Evolutionary conservation across 2,113 vertebrate genomes (phyloP).

Genomic region (Nettapus auritus): DNA sequence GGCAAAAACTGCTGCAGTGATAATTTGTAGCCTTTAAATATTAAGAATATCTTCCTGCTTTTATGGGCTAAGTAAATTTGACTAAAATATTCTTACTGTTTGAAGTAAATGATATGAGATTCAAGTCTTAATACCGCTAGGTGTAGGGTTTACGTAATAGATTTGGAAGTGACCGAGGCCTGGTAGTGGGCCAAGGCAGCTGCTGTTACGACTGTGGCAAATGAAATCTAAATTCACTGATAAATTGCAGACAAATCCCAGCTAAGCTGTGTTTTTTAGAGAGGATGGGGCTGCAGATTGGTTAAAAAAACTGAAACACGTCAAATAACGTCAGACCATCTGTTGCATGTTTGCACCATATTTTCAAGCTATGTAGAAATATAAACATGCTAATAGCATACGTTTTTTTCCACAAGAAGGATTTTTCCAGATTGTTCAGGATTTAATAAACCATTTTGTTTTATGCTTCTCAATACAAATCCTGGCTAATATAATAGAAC

Average conservation of each 20-base stretch:
- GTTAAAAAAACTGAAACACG: constrained; percentile 43
- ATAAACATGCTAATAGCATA: constrained; percentile 58
- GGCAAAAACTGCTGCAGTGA: not conserved
- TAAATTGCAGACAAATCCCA: constrained; percentile 81
- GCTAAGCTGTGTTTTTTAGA: constrained; percentile 81
- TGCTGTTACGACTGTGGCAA: constrained; percentile 55
- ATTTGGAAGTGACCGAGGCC: constrained; percentile 50
- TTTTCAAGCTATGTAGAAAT: constrained; percentile 67
- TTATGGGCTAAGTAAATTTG: constrained; percentile 8
- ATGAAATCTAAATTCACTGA: constrained; percentile 72
- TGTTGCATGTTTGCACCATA: constrained; percentile 67
- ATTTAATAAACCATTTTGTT: constrained; percentile 59
- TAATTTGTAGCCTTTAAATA: constrained; percentile 4
- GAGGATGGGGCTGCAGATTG: constrained; percentile 63
- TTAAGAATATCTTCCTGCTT: not conserved
- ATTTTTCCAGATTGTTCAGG: constrained; percentile 22
- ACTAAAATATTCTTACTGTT: constrained; percentile 30
- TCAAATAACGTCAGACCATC: constrained; percentile 79
- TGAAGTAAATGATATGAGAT: constrained; percentile 35
- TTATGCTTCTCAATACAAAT: constrained; percentile 36
- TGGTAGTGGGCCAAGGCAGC: constrained; percentile 64
- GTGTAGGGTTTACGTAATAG: constrained; percentile 66
- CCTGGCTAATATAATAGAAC: constrained; percentile 3
- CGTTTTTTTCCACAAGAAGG: not conserved
- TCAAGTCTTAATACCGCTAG: constrained; percentile 2